A percentile compares a stretch with the other conserved stretches of the same genome.
phyloP scores from a whole-genome alignment of 2,113 vertebrate species.

The Camelus bactrianus region DNA sequence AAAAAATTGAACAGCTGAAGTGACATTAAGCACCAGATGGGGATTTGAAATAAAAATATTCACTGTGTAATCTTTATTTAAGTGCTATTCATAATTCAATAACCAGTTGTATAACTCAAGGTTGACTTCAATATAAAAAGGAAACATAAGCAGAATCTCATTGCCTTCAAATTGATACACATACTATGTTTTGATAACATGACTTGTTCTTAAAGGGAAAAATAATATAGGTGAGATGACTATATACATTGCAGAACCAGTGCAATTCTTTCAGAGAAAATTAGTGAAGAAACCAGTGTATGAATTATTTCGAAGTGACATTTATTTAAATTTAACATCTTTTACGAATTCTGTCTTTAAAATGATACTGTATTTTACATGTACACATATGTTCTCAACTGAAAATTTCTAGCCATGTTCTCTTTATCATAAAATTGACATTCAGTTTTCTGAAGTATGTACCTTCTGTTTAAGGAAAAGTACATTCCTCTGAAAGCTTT shows the following conservation, averaged over 20 bases:
- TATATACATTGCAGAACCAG: background rate
- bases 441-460: background rate
- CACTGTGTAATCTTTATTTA: constrained; percentile 83
- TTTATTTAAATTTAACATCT: constrained; percentile 24
- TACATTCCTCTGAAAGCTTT: constrained; percentile 37
- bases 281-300: background rate
- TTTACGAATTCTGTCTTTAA: constrained; percentile 15
- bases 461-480: constrained; percentile 60
- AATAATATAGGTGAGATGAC: background rate
- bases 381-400: background rate
- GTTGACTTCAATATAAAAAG: constrained; percentile 78
- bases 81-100: constrained; percentile 78
- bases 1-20: constrained; percentile 86
- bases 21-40: constrained; percentile 84
- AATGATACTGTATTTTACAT: constrained; percentile 20
- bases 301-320: constrained; percentile 15
- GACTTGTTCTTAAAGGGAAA: constrained; percentile 29
- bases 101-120: constrained; percentile 78
- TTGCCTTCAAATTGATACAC: constrained; percentile 60
- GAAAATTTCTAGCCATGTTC: constrained; percentile 21
- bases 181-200: background rate
- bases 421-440: constrained; percentile 22
- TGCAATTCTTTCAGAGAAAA: background rate
- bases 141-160: constrained; percentile 66
- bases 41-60: constrained; percentile 86